phyloP scores from a whole-genome alignment of 53 echinoderm and acorn worm genomes.

The Stichopus horrens region DNA sequence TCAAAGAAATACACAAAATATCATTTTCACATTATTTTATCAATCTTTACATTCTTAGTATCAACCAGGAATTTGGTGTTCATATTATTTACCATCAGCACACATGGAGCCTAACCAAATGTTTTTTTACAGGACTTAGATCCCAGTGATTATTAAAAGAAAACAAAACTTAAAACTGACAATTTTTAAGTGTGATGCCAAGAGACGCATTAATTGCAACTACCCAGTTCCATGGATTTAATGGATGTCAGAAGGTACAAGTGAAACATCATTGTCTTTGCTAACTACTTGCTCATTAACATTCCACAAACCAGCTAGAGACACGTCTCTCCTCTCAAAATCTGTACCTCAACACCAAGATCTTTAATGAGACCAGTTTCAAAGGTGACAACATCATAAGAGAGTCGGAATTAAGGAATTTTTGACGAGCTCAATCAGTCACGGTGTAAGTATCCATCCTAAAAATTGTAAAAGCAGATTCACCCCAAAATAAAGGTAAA shows the following conservation, averaged over 20 bases:
- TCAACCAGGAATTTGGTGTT: no score
- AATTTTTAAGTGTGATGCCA: no score
- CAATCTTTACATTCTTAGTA: no score
- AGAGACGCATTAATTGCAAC: neutral
- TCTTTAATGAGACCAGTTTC: constrained; percentile 41
- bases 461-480: constrained; percentile 80
- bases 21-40: no score
- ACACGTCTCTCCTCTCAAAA: neutral
- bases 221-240: no score
- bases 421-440: constrained; percentile 90
- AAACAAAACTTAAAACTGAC: no score
- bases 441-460: constrained; percentile 82
- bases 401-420: constrained; percentile 94
- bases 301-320: neutral
- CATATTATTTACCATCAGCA: no score
- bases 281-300: neutral
- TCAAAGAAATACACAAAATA: no score
- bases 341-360: constrained; percentile 55
- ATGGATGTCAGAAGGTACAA: no score
- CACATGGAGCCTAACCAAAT: no score
- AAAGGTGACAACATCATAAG: constrained; percentile 74
- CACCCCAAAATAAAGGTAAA: constrained; percentile 82
- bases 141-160: no score
- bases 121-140: no score
- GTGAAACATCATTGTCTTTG: neutral